Percentiles rank a stretch among this genome's conserved stretches.
Conservation (phyloP, 64 coral and sea anemone species). For the Stichodactyla mertensii region DNA sequence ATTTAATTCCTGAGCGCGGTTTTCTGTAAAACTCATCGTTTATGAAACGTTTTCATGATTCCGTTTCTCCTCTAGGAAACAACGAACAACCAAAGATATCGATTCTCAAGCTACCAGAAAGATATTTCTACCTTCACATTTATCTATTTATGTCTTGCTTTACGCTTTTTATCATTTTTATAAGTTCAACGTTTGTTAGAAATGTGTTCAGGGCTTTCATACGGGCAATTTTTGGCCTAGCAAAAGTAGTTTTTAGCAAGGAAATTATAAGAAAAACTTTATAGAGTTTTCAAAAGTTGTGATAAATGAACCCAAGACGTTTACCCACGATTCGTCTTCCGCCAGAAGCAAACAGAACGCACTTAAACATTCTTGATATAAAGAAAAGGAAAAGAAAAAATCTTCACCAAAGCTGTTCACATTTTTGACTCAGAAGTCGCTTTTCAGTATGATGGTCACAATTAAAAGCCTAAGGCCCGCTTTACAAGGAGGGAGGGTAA, state of each 20-base stretch:
- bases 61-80: background rate
- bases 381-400: no score
- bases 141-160: background rate
- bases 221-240: background rate
- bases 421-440: no score
- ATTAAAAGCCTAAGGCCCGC: no score
- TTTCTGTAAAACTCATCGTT: background rate
- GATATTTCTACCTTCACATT: constrained; percentile 6
- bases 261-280: background rate
- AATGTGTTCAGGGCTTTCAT: background rate
- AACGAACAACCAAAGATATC: background rate
- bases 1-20: background rate
- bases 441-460: no score
- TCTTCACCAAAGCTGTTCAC: no score
- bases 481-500: no score
- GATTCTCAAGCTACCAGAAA: constrained; percentile 17
- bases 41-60: background rate
- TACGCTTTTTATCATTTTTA: background rate
- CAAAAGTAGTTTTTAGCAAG: background rate
- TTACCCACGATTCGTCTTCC: no score
- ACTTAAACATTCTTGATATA: no score
- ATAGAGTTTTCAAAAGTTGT: background rate
- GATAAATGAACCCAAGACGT: no score
- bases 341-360: no score
- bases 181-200: background rate